Evolutionary conservation across 2,888 invertebrate genomes (phyloP), one percentile per base, ranked within the genome.

Genomic region (Branchellion lobata): DNA sequence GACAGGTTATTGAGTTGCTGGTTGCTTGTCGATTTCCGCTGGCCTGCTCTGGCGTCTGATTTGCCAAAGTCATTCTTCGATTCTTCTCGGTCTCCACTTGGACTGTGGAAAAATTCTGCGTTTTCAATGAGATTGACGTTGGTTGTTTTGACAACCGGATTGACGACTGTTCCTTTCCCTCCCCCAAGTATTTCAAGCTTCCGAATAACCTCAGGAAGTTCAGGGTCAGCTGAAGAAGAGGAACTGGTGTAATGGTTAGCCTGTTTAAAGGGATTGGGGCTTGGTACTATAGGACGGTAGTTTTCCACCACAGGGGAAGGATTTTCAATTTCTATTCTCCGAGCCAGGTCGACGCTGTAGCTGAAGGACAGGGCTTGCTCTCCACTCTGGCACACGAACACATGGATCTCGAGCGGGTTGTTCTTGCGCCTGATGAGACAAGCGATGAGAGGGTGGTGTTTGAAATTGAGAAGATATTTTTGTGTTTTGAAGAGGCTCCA

Each of bases 371-470:
- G 33, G 5, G 83, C 84, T 65, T 84, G 83, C 11, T 81, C 81
- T 8, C 81, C 79, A 5, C 78, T 81, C 11, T 96, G 94, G 89
- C 96, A 96, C 86, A 99, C 95, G 89, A 99, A 98, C 82, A 96
- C 96, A 89, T 99, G 98, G 89, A 98, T 98, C 89, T 99, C 99
- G 82, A 99, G 90, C 84, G 98, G 96, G 78, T 98, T 98, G 75
- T 94, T 93, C 72, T 96, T 97, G 83, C 98, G 91, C 74, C 98
- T 91, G 84, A 99, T 90, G 82, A 99, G 97, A 84, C 96, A 96
- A 65, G 97, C 96, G 88, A 99, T 95, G 82, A 99, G 90, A 36
- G 98, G 96, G 80, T 97, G 97, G 88, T 99, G 97, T 83, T 93
- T 92, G 79, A 94, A 92, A 83, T 95, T 93, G 31, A 95, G 94